A percentile compares a stretch with the other conserved stretches of the same genome.
These are phyloP conservation scores for Hippoglossus stenolepis DNA, from an alignment of 2,113 vertebrate genomes.

Conservation along the genomic window DNA sequence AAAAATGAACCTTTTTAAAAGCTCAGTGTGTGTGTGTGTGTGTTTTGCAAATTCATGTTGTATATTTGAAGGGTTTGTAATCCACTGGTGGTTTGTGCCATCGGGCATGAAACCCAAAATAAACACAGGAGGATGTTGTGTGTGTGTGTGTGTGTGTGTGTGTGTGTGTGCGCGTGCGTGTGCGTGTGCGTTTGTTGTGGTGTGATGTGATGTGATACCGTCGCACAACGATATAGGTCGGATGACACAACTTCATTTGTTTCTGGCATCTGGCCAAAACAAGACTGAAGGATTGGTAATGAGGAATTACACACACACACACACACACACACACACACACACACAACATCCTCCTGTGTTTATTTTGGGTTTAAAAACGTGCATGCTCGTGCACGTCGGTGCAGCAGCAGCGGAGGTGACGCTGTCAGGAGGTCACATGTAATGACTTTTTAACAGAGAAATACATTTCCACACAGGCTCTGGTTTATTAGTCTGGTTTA, in stretches of 20 bases:
- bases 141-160: not conserved
- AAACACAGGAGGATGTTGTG: not conserved
- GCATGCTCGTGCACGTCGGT: no score
- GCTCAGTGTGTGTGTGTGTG: not conserved
- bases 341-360: no score
- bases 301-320: no score
- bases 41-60: not conserved
- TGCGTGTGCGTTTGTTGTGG: not conserved
- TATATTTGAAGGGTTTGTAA: no score
- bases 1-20: not conserved
- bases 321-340: not conserved
- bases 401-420: not conserved
- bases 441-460: slow-evolving; percentile 36
- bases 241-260: slow-evolving; percentile 14
- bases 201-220: no score
- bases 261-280: slow-evolving; percentile 1
- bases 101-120: no score
- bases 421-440: not conserved
- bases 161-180: not conserved
- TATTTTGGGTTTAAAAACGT: no score
- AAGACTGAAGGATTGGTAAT: no score
- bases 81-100: no score
- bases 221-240: not conserved
- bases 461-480: slow-evolving; percentile 13
- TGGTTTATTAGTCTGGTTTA: slow-evolving; percentile 25